Percentiles rank a stretch among this genome's conserved stretches.
Conservation (phyloP, 92 coral and sea anemone genomes). For the Epizoanthus scotinus region DNA sequence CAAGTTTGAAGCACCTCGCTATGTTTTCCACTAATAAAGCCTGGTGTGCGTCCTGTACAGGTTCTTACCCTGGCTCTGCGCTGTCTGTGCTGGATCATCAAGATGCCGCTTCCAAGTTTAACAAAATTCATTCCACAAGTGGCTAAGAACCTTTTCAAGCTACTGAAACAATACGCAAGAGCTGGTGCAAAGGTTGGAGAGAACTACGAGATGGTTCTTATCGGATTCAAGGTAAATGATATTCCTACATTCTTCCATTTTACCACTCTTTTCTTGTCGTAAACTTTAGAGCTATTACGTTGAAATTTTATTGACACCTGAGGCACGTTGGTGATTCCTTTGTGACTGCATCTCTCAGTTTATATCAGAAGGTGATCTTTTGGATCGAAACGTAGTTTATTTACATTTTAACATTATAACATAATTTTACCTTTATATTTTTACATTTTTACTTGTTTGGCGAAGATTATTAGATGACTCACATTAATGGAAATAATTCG, state of each 20-base stretch:
- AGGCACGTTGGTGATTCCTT: no score
- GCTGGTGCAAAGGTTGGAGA: conserved; percentile 97
- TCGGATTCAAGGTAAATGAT: conserved; percentile 80
- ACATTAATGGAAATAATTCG: no score
- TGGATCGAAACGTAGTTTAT: no score
- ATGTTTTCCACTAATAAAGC: background rate
- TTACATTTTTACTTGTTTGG: no score
- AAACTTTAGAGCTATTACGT: background rate
- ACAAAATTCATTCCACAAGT: conserved; percentile 60
- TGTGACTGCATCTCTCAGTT: no score
- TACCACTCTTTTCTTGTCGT: background rate
- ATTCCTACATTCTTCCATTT: no score
- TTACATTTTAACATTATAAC: no score
- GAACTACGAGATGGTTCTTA: conserved; percentile 91
- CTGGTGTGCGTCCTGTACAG: conserved; percentile 30
- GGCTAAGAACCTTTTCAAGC: conserved; percentile 81
- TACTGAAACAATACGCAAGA: conserved; percentile 81
- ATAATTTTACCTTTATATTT: no score
- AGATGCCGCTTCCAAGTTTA: conserved; percentile 85
- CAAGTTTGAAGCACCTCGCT: no score
- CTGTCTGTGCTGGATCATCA: conserved; percentile 83
- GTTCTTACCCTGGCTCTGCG: conserved; percentile 86
- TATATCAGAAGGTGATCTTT: no score
- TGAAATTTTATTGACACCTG: no score
- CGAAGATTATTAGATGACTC: no score